Evolutionary conservation across 2,797 vertebrate species (phyloP), one percentile per base, ranked within the genome.

Genomic region (Vultur gryphus): DNA sequence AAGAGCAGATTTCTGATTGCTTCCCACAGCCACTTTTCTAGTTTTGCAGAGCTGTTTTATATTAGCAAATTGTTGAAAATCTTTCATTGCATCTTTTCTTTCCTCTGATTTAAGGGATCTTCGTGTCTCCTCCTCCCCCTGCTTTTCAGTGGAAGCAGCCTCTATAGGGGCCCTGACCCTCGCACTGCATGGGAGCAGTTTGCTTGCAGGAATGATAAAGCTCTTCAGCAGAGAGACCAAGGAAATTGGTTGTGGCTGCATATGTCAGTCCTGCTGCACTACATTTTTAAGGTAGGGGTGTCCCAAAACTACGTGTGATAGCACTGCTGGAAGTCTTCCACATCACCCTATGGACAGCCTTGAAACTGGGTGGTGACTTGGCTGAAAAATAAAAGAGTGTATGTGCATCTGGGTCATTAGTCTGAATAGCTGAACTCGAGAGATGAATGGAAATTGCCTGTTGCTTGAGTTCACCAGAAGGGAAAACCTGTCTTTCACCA

Each of bases 1-100:
- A 97, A 95, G 90, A 96, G 84, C 93, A 96, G 89, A 97, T 97
- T 95, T 94, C 90, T 96, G 79, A 89, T 90, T 97, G 94, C 96
- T 97, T 97, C 94, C 94, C 96, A 94, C 94, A 95, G 86, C 92
- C 86, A 84, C 94, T 94, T 95, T 84, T 89, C 78, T 61, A 39
- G 1, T 94, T 94, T 92, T 77, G 71, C 61, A 55, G 87, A 85
- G 75, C 61, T 94, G 89, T 54, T 96, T 96, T 87, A 17, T 91
- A 81, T 95, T 92, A 92, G 84, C 91, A 97, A 95, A 92, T 89
- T 75, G 59, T 66, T 80, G 54, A 85, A 87, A 66, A 89, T 78
- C 76, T 92, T 93, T 91, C 84, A 24, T 11, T 91, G 58, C 1
- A 0, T 58, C 58, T 54, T 91, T 73, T 48, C 57, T 67, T 49